Base-by-base conservation (phyloP, 2,797 vertebrate genomes). In the Sebastes wilsoni region DNA sequence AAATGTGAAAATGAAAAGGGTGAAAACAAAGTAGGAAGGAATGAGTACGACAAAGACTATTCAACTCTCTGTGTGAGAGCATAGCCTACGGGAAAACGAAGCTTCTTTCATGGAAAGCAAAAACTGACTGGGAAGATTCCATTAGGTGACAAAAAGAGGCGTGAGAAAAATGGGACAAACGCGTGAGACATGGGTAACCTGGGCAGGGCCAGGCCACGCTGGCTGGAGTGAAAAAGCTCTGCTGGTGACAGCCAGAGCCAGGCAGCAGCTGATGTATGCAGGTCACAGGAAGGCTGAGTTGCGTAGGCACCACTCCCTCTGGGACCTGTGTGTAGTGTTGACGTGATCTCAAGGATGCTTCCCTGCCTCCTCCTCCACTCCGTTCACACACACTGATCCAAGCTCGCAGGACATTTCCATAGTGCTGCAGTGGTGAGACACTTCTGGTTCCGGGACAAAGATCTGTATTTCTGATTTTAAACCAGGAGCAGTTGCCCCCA, bases 261-360 rank as follows among this genome's bases (percentile, higher is more conserved):
- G 66, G 70, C 85, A 76, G 80, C 52, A 79, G 81, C 79, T 86
- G 82, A 89, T 87, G 79, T 66, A 77, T 77, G 79, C 80, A 61
- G 87, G 86, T 92, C 90, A 92, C 82, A 87, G 89, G 90, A 93
- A 92, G 90, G 88, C 81, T 72, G 87, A 64, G 83, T 62, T 90
- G 87, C 79, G 80, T 87, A 82, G 89, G 90, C 62, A 28, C 78
- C 70, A 54, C 83, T 85, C 86, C 93, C 89, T 74, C 59, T 52
- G 87, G 86, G 84, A 86, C 83, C 70, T 30, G 66, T 71, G 85
- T 88, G 88, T 78, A 54, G 70, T 76, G 77, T 75, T 76, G 79
- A 84, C 28, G 23, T 78, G 79, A 81, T 87, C 79, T 81, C 20
- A 23, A 55, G 66, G 84, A 90, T 75, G 83, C 80, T 80, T 85